Evolutionary conservation across 2,113 vertebrate species (phyloP).

Genomic region (Serilophus lunatus): DNA sequence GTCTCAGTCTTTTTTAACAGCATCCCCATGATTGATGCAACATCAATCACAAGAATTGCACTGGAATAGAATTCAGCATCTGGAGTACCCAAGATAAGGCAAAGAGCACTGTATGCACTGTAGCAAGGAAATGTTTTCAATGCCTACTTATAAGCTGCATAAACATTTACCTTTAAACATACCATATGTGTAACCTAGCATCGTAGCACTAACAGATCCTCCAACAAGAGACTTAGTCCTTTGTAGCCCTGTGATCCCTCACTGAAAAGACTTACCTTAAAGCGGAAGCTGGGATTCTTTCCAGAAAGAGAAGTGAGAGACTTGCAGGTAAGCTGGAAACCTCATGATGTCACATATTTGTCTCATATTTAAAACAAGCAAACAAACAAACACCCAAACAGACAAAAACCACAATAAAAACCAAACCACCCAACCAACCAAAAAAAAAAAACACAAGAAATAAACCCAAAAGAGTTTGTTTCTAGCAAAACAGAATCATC

Average conservation of each 20-base stretch:
- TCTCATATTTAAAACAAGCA: background rate
- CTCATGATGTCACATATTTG: background rate
- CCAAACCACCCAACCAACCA: background rate
- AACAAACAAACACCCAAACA: too few relatives aligned
- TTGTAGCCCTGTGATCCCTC: background rate
- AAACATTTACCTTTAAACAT: background rate
- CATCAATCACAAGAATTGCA: background rate
- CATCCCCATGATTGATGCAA: background rate
- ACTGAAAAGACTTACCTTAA: background rate
- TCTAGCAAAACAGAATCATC: background rate
- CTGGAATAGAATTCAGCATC: background rate
- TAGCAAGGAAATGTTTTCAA: background rate
- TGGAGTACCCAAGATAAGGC: background rate
- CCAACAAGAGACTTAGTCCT: background rate
- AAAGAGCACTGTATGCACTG: background rate
- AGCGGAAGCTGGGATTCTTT: background rate
- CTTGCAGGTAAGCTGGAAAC: background rate
- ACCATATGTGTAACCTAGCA: background rate
- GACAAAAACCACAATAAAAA: background rate
- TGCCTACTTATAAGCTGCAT: background rate
- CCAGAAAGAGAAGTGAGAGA: background rate
- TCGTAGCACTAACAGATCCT: background rate
- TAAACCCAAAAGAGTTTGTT: too few relatives aligned
- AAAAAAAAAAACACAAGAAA: too few relatives aligned
- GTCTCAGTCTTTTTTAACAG: background rate